These are phyloP conservation scores for Lithophane socia DNA, from an alignment of 2,888 invertebrate genomes.

Conservation along the genomic window DNA sequence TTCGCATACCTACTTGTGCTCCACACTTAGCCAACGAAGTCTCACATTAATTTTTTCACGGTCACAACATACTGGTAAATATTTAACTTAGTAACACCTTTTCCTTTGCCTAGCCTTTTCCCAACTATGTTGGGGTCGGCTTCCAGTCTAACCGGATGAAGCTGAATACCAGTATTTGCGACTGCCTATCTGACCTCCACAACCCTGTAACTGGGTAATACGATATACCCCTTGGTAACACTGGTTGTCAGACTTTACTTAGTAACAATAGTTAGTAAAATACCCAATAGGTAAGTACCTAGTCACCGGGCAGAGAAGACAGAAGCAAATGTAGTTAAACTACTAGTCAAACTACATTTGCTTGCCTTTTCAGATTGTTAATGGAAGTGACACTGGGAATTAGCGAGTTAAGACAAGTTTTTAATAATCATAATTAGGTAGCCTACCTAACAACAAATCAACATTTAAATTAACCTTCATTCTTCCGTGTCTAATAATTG, in stretches of 20 bases:
- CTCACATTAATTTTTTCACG: conserved; percentile 17
- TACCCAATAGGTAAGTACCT: not conserved
- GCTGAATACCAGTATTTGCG: no score
- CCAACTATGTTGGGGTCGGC: no score
- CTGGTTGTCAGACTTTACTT: no score
- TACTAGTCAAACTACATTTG: not conserved
- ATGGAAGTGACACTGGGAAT: no score
- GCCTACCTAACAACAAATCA: not conserved
- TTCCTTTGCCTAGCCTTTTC: no score
- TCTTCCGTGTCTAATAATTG: no score
- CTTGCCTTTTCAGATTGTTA: not conserved
- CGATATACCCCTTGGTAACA: no score
- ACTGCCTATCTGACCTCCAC: no score
- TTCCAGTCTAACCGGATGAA: no score
- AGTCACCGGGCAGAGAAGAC: not conserved
- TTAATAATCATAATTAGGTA: not conserved
- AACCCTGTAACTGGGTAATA: no score
- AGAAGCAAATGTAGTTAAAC: no score
- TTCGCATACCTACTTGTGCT: not conserved
- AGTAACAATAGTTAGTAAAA: not conserved
- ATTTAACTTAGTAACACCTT: not conserved
- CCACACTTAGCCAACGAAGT: not conserved
- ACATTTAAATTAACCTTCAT: not conserved
- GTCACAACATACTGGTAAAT: conserved; percentile 4
- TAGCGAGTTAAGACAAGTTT: not conserved